Base-by-base conservation (phyloP, 2,888 invertebrate species). In the Oligia fasciuncula region DNA sequence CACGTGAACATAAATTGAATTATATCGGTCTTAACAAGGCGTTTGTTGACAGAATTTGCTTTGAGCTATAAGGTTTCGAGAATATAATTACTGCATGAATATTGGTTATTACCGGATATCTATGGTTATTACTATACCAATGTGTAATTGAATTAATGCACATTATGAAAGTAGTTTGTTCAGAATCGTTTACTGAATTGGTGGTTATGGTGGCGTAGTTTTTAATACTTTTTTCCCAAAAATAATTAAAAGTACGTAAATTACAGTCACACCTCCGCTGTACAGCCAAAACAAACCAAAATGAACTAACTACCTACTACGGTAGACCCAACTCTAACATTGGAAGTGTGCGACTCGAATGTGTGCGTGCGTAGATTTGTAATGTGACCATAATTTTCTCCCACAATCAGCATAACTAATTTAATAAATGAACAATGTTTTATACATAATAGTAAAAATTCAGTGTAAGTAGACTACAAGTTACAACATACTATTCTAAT, bases 1-100 rank as follows among this genome's bases (percentile, higher is more conserved):
- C 62, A n/a, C 67, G 35, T 62, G 60, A 70, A 78, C 77, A 70
- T 81, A 70, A 70, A 83, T 66, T 66, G 0, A 62, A 83, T 83
- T 60, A 66, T 66, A 49, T 40, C n/a, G n/a, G 40, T 67, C 29
- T n/a, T 49, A 40, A 57, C 49, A 60, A 13, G 35, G 65, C 57
- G 8, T 60, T 29, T 29, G 29, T 29, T 29, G 2, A 4, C n/a
- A 1, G 14, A 49, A 60, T 60, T 29, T 60, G 35, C 13, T 62
- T 76, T 8, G 19, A 6, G n/a, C 19, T 70, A 60, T 43, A 11
- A 14, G 19, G 8, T n/a, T 73, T 72, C 1, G 29, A 54, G 17
- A 19, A 19, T 54, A 29, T 35, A 35, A 35, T 35, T 65, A 40
- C 57, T 72, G 63, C 2, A 19, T n/a, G 17, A 35, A 19, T 51